phyloP scores from a whole-genome alignment of 2,113 vertebrate genomes.

The Diadophis punctatus region DNA sequence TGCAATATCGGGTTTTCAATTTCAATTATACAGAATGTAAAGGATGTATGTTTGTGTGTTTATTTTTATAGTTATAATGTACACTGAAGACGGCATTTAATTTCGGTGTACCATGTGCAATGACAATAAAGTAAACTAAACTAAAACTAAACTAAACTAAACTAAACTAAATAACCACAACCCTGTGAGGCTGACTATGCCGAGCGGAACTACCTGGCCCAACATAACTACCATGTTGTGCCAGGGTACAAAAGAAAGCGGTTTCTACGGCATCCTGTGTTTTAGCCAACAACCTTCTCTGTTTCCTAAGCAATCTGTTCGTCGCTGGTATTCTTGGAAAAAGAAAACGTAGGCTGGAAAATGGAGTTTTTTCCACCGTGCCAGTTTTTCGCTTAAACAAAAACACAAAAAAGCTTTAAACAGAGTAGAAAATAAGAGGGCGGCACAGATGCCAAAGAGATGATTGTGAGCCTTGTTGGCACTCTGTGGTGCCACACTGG shows the following conservation, averaged over 20 bases:
- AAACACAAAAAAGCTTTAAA: not conserved
- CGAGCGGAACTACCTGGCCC: not conserved
- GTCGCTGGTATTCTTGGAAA: not conserved
- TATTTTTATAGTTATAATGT: too few species aligned
- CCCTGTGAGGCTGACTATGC: not conserved
- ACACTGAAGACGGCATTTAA: too few species aligned
- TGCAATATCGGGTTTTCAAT: too few species aligned
- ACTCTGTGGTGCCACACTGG: not conserved
- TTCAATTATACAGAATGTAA: too few species aligned
- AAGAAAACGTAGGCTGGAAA: not conserved
- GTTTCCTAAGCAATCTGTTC: not conserved
- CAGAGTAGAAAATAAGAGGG: not conserved
- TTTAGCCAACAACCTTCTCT: not conserved
- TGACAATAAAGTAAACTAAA: too few species aligned
- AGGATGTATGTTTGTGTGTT: too few species aligned
- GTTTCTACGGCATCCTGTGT: not conserved
- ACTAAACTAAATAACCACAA: not conserved
- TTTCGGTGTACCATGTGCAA: too few species aligned
- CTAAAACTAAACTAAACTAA: too few species aligned
- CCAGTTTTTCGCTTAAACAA: not conserved
- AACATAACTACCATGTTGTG: not conserved
- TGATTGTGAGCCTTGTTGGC: not conserved
- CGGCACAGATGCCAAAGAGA: not conserved
- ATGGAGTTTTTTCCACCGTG: not conserved
- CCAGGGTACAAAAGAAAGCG: not conserved